Base-by-base conservation (phyloP, 2,888 invertebrate genomes). In the Mimachlamys varia region DNA sequence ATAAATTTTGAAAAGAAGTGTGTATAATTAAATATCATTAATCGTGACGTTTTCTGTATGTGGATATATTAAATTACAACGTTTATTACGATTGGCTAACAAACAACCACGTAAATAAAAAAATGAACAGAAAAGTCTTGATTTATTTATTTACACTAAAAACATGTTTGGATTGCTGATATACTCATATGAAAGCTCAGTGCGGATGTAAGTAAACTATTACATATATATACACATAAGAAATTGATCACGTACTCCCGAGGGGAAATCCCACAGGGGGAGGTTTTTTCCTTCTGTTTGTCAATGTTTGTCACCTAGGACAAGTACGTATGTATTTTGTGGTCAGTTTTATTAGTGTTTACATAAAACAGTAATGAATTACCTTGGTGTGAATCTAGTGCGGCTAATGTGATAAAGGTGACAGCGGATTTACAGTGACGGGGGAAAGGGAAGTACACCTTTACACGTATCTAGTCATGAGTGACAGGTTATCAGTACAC, bases 271-370 rank as follows among this genome's bases (percentile, higher is more conserved):
- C 76, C 76, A 76, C 27, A 76, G 76, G 76, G 15, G n/a, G 76
- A 27, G 33, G 76, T 76, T 19, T 76, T 5, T 33, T 62, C 62
- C 62, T 62, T 62, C 4, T 62, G 62, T 22, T 62, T 7, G 76
- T 76, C 76, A 76, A 76, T 76, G 33, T 76, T 27, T 76, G 76
- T 76, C 76, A 76, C 76, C 76, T 76, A 27, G 27, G 76, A 76
- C 76, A 76, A 27, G 76, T 12, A 76, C 27, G 44, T 19, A 12
- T 76, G 33, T 10, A 33, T 10, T 33, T 76, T 76, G 76, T 76
- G 76, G 76, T 76, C 76, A 76, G 76, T 76, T 27, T 10, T 3
- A 33, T 33, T 1, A 19, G 7, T 76, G 76, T 76, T 76, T 76
- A 76, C 76, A 33, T 76, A 76, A 76, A 76, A 33, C 13, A 33